Base-by-base conservation (phyloP, 2,888 invertebrate species). In the Cephus sareptanus region DNA sequence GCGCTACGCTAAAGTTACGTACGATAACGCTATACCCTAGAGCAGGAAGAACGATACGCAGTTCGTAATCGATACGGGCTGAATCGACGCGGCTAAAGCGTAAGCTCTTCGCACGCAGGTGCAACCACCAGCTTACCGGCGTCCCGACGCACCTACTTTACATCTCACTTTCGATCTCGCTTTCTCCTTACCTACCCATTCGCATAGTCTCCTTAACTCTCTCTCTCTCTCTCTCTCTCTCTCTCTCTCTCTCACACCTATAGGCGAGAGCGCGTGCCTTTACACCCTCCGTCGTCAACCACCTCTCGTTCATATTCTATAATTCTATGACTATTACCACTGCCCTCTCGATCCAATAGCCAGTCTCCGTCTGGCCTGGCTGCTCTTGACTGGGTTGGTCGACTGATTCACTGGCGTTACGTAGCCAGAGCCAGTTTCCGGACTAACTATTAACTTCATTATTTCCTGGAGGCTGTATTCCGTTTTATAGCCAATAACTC, bases 371-470 rank as follows among this genome's bases (percentile, higher is more conserved):
- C 23, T 56, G 23, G 56, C 2, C 9, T 23, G 56, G 56, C 56
- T 23, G 86, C 83, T 83, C 79, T 84, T 81, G 82, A 83, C 82
- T 80, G 80, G 77, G 69, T 83, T 83, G 80, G 34, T 79, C 79
- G 84, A 84, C 81, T 82, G 83, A 15, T 15, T 40, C 15, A 15
- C 56, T 23, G 56, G 23, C 9, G 56, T 9, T 56, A 56, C 23
- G 1, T 56, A 56, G 56, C 56, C 56, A 56, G 56, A 56, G 23
- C 9, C 56, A 56, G 23, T 56, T 56, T 23, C 56, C 56, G 23
- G 56, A 56, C 71, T 23, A 34, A 40, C 35, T 71, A 70, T 79
- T 81, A 76, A 81, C 75, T 77, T 81, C 75, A 40, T 76, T 79
- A 81, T 81, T 81, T 76, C 79, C 79, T 35, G 34, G 40, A 74